These are phyloP conservation scores for Cyrtorhinus lividipennis DNA, from an alignment of 1,140 invertebrate genomes.

Conservation along the genomic window DNA sequence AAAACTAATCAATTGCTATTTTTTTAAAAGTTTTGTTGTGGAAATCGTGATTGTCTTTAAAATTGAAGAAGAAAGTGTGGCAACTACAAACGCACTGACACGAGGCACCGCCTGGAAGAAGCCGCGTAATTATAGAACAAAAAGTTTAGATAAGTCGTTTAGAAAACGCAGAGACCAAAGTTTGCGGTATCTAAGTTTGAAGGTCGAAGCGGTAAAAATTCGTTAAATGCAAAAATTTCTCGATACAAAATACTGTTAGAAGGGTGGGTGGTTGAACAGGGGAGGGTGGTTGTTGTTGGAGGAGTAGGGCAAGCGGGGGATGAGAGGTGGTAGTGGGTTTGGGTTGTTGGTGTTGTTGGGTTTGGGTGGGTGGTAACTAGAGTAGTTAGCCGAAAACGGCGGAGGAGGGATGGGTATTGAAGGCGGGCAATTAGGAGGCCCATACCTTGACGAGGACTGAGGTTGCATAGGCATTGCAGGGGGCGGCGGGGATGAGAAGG, in stretches of 20 bases:
- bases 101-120: background rate
- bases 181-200: background rate
- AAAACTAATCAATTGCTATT: background rate
- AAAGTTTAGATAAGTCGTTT: no score
- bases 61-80: no score
- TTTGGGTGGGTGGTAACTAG: background rate
- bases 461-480: background rate
- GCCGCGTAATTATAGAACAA: background rate
- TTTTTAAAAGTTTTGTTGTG: background rate
- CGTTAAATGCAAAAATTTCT: background rate
- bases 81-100: no score
- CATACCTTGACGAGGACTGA: background rate
- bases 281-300: conserved; percentile 5
- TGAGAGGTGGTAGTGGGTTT: background rate
- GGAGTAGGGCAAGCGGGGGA: background rate
- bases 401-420: background rate
- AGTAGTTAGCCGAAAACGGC: background rate
- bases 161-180: no score
- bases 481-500: background rate
- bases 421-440: background rate
- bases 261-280: background rate
- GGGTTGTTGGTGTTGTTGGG: background rate
- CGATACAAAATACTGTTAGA: background rate
- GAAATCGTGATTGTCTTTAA: background rate
- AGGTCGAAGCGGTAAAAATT: background rate